A percentile compares a stretch with the other conserved stretches of the same genome.
phyloP scores from a whole-genome alignment of 2,797 vertebrate genomes.

The Onychomys torridus region DNA sequence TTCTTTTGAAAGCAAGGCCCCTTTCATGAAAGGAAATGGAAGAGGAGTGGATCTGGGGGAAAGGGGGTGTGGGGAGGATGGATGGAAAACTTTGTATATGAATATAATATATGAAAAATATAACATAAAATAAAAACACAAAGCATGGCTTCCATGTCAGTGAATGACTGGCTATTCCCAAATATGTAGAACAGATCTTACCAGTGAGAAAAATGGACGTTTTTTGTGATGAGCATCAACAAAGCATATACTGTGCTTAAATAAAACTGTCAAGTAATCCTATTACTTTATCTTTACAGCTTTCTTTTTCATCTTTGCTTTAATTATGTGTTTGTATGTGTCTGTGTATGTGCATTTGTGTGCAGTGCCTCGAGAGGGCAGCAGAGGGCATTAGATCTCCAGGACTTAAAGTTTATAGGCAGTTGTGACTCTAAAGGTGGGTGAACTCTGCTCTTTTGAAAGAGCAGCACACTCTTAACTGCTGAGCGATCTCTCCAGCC shows the following conservation, averaged over 20 bases:
- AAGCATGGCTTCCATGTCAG: not conserved
- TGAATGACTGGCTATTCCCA: conserved; percentile 13
- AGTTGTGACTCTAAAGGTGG: not conserved
- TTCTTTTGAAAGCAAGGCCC: not conserved
- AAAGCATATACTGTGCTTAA: conserved; percentile 11
- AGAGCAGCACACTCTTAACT: not conserved
- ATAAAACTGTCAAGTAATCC: not conserved
- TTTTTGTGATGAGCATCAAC: conserved; percentile 3
- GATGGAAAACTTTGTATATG: not conserved
- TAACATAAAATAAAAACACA: not conserved
- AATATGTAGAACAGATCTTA: not conserved
- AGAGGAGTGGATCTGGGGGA: not conserved
- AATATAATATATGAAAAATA: not conserved
- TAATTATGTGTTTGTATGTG: not conserved
- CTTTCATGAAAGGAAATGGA: not conserved
- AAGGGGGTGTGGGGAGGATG: not conserved
- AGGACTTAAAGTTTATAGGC: not conserved
- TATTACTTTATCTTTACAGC: not conserved
- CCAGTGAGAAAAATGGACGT: not conserved
- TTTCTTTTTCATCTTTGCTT: not conserved
- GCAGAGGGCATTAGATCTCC: too few species aligned
- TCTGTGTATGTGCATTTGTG: not conserved
- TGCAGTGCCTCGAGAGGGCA: not conserved
- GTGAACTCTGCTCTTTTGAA: not conserved
- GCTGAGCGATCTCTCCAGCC: not conserved